Conservation (phyloP, 2,113 vertebrate genomes). For the Heptranchias perlo region DNA sequence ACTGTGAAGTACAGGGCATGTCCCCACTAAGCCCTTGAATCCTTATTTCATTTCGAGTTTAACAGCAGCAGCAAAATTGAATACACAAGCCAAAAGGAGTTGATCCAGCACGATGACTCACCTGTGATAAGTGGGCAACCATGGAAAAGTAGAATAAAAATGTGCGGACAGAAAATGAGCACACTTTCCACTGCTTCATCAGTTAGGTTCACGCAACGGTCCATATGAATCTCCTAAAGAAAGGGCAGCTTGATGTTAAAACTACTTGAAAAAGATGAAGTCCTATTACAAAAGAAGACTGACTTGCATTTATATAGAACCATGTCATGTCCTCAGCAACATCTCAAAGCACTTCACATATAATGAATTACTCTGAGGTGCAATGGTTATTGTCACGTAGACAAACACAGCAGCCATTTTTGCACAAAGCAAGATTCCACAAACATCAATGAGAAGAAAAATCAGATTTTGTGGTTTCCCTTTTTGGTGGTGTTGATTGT, state of each 20-base stretch:
- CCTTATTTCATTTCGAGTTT: not conserved
- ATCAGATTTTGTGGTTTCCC: not conserved
- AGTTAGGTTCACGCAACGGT: conserved; percentile 65
- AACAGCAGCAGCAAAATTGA: not conserved
- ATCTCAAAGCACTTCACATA: not conserved
- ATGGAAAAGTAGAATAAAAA: conserved; percentile 71
- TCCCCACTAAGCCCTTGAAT: not conserved
- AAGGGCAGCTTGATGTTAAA: conserved; percentile 37
- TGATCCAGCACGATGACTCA: conserved; percentile 45
- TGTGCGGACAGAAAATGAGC: conserved; percentile 66
- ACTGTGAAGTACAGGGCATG: not conserved
- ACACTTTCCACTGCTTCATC: conserved; percentile 68
- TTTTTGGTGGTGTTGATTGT: not conserved
- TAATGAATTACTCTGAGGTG: not conserved
- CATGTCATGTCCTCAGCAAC: not conserved
- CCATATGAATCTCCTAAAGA: conserved; percentile 74
- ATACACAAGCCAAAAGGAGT: not conserved
- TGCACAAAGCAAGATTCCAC: not conserved
- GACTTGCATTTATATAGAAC: not conserved
- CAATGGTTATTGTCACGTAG: not conserved
- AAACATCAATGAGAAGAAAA: not conserved
- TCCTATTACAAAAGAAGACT: not conserved
- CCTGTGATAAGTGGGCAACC: conserved; percentile 77
- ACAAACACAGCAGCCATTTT: not conserved
- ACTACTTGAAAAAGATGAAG: not conserved